Conservation (phyloP, 1,140 invertebrate species). For the Drosophila kepulauana region DNA sequence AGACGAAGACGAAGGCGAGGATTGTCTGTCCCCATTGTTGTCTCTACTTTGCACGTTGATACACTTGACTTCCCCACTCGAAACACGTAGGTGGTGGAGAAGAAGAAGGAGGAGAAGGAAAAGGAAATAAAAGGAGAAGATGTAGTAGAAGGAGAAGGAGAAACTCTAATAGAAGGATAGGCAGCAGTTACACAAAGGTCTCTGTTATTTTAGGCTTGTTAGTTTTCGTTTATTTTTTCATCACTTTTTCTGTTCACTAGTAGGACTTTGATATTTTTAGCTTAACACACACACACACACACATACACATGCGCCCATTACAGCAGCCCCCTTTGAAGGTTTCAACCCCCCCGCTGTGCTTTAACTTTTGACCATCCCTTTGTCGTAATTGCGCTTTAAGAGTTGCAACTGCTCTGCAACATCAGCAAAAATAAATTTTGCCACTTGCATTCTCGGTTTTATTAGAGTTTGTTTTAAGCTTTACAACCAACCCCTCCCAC, state of each 20-base stretch:
- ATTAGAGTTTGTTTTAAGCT: constrained; percentile 14
- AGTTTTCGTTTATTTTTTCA: constrained; percentile 7
- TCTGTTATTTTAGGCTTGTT: constrained; percentile 34
- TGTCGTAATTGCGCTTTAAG: background rate
- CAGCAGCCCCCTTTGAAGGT: background rate
- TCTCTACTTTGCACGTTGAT: constrained; percentile 63
- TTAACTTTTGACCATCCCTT: background rate
- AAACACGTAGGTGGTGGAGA: constrained; percentile 1
- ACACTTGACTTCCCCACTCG: constrained; percentile 57
- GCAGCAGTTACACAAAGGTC: constrained; percentile 9
- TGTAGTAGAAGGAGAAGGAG: background rate
- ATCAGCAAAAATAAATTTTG: constrained; percentile 34
- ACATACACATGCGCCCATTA: constrained; percentile 3
- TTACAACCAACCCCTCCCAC: background rate
- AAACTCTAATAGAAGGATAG: background rate
- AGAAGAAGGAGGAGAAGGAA: background rate
- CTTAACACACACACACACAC: constrained; percentile 5
- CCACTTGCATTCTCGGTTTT: constrained; percentile 25
- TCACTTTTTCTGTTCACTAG: background rate
- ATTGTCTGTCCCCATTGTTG: constrained; percentile 52
- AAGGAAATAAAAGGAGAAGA: background rate
- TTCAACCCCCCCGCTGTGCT: background rate
- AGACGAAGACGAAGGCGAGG: background rate
- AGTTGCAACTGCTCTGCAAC: constrained; percentile 15
- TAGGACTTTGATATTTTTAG: constrained; percentile 37